A percentile compares a stretch with the other conserved stretches of the same genome.
Evolutionary conservation across 1,140 invertebrate genomes (phyloP).

Genomic region (Tyrophagus putrescentiae): DNA sequence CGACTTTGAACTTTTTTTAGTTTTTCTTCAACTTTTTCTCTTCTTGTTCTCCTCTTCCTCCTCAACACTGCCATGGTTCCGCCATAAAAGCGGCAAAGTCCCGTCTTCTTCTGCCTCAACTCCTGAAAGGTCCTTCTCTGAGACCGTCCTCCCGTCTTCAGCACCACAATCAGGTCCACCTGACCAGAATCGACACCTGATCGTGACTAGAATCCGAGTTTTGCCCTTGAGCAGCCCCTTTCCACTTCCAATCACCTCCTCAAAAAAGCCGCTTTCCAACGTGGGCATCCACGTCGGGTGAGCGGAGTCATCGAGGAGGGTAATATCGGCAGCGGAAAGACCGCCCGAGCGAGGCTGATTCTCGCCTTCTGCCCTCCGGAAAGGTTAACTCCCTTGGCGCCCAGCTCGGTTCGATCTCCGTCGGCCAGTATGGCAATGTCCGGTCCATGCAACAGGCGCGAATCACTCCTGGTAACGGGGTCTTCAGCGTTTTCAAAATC

Average conservation of each 20-base stretch:
- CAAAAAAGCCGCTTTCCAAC: conserved; percentile 32
- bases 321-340: conserved; percentile 33
- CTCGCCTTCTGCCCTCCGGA: conserved; percentile 95
- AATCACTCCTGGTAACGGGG: conserved; percentile 31
- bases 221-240: conserved; percentile 1
- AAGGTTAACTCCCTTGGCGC: conserved; percentile 47
- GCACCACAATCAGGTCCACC: conserved; percentile 30
- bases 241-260: neutral
- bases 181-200: neutral
- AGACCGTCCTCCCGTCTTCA: conserved; percentile 29
- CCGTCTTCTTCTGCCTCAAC: conserved; percentile 30
- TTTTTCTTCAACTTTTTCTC: neutral
- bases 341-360: conserved; percentile 59
- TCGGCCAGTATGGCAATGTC: conserved; percentile 33
- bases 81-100: conserved; percentile 44
- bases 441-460: conserved; percentile 27
- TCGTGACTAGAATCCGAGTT: conserved; percentile 14
- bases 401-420: conserved; percentile 39
- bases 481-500: no score
- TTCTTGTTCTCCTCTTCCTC: neutral
- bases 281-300: conserved; percentile 34
- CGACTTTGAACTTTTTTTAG: no score
- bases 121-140: conserved; percentile 33
- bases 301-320: conserved; percentile 38
- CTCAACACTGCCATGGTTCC: conserved; percentile 54